Evolutionary conservation across 2,888 invertebrate genomes (phyloP).

Genomic region (Pollenia labialis): DNA sequence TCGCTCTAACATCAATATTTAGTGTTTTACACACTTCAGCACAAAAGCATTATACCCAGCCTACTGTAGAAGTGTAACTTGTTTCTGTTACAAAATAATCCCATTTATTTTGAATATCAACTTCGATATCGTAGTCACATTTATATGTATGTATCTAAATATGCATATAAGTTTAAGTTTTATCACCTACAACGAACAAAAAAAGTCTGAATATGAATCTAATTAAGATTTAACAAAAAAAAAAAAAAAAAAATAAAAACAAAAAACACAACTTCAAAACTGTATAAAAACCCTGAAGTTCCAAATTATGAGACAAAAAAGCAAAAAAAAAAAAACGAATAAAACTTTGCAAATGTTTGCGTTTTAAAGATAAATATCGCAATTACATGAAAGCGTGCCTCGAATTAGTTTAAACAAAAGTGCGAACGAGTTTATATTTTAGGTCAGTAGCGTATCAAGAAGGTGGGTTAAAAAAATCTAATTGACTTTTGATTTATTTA

Average conservation of each 20-base stretch:
- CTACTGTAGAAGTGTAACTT: too few species aligned
- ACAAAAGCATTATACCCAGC: too few species aligned
- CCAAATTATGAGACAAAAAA: not conserved
- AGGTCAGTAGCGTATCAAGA: slow-evolving; percentile 2
- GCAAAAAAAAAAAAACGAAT: not conserved
- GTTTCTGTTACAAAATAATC: not conserved
- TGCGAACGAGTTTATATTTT: slow-evolving; percentile 23
- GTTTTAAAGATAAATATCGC: slow-evolving; percentile 30
- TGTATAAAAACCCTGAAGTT: slow-evolving; percentile 36
- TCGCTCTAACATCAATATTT: too few species aligned
- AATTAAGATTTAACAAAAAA: slow-evolving; percentile 4
- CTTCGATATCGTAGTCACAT: not conserved
- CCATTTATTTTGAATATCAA: not conserved
- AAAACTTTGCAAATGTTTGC: slow-evolving; percentile 29
- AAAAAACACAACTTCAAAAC: slow-evolving; percentile 27
- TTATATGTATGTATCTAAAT: slow-evolving; percentile 5
- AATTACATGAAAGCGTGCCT: slow-evolving; percentile 31
- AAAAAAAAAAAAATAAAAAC: not conserved
- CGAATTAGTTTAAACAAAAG: slow-evolving; percentile 44
- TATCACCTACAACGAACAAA: slow-evolving; percentile 19
- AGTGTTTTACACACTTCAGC: too few species aligned
- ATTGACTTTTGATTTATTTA: not conserved
- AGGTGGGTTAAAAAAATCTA: not conserved
- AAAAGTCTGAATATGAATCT: slow-evolving; percentile 22
- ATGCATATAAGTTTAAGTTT: not conserved